Evolutionary conservation across 2,113 vertebrate genomes (phyloP), one percentile per base, ranked within the genome.

Genomic region (Miniopterus natalensis): DNA sequence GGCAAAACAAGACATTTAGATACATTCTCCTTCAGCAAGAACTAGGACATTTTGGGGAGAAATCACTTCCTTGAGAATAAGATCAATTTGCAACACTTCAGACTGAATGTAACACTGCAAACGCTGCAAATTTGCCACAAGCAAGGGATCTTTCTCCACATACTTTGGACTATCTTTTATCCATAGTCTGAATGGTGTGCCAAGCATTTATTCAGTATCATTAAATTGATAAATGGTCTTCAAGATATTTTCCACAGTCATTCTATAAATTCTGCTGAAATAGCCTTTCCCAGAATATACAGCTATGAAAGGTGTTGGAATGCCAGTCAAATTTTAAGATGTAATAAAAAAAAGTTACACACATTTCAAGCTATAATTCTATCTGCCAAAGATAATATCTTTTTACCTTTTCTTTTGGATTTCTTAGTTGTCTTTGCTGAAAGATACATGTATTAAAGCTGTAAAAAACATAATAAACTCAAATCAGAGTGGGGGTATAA

Each of bases 311-410:
- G 63, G 70, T 73, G 65, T 81, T 77, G 36, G 71, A 66, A 90
- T 77, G 85, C 90, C 95, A 94, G 29, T 97, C 90, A 97, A 75
- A 86, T 65, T 92, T 95, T 96, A 55, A 97, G 88, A 94, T 96
- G 89, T 78, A 95, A 93, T 96, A 29, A 45, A 45, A 81, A 87
- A 97, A 66, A 97, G 80, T 47, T 75, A 79, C 40, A 85, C 1
- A 91, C 71, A 87, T 80, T 94, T 84, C 92, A 55, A 88, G 57
- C 80, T 95, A 68, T 59, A 93, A 88, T 93, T 91, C 79, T 14
- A 6, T 15, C 83, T 94, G 78, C 94, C 90, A 71, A 8, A 70
- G 80, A 85, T 65, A 45, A 70, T 96, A 81, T 92, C 14, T 66
- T 97, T 23, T 65, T 91, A 18, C 81, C 65, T 93, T 88, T 85